Evolutionary conservation across 2,888 invertebrate genomes (phyloP).

Genomic region (Campoplex nolae): DNA sequence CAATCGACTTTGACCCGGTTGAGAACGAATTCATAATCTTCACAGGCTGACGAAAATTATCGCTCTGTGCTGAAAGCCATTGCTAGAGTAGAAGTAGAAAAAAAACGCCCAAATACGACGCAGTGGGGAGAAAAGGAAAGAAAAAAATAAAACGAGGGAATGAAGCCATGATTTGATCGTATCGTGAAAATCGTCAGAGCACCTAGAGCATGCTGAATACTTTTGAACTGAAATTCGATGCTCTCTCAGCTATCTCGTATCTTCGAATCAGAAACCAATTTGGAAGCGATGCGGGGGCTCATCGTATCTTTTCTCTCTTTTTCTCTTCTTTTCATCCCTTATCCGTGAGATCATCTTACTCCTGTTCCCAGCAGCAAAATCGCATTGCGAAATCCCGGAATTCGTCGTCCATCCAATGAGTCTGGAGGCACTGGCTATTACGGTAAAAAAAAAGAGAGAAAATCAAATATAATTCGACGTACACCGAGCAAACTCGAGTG

Average conservation of each 20-base stretch:
- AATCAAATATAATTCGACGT: constrained; percentile 34
- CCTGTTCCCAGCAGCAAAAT: constrained; percentile 45
- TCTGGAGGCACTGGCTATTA: constrained; percentile 50
- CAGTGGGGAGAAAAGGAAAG: constrained; percentile 46
- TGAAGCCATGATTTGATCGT: constrained; percentile 68
- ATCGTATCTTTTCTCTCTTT: constrained; percentile 77
- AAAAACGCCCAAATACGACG: constrained; percentile 15
- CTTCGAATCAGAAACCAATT: constrained; percentile 83
- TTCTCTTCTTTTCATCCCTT: constrained; percentile 73
- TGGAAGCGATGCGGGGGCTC: constrained; percentile 82
- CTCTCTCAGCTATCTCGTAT: constrained; percentile 75
- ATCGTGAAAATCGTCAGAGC: constrained; percentile 59
- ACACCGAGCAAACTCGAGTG: constrained; percentile 18
- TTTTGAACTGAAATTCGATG: constrained; percentile 61
- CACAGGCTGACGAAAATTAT: constrained; percentile 24
- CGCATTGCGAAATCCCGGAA: constrained; percentile 47
- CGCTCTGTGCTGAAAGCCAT: constrained; percentile 54
- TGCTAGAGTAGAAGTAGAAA: constrained; percentile 38
- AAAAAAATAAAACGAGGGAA: constrained; percentile 67
- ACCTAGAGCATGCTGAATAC: constrained; percentile 56
- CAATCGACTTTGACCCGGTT: background rate
- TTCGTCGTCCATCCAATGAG: constrained; percentile 59
- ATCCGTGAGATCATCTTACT: constrained; percentile 63
- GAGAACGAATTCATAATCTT: background rate
- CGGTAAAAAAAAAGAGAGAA: constrained; percentile 13